phyloP scores from a whole-genome alignment of 2,888 invertebrate species.

The Orthosia gracilis region DNA sequence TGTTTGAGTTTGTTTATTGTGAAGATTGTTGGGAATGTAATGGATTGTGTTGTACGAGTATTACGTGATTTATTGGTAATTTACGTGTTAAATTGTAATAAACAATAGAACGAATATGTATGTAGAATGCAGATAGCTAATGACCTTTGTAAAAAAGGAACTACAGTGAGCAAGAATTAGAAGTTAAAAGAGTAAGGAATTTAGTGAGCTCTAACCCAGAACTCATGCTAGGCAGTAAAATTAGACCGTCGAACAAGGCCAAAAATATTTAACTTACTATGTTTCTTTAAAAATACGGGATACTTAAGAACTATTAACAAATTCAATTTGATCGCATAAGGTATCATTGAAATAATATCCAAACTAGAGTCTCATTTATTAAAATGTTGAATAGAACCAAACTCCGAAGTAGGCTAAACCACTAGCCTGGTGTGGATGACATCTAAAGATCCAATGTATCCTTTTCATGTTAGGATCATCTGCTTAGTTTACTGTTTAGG shows the following conservation, averaged over 20 bases:
- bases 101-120: background rate
- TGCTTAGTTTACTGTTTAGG: conserved; percentile 4
- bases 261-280: too few relatives aligned
- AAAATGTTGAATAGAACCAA: background rate
- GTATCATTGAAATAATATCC: background rate
- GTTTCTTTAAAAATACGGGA: too few relatives aligned
- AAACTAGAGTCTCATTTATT: background rate
- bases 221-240: too few relatives aligned
- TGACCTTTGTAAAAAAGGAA: too few relatives aligned
- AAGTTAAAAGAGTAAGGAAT: too few relatives aligned
- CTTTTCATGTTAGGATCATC: conserved; percentile 33
- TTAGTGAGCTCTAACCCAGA: too few relatives aligned
- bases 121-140: too few relatives aligned
- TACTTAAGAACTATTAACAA: too few relatives aligned
- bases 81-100: background rate
- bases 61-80: background rate
- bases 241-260: too few relatives aligned
- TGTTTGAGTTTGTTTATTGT: conserved; percentile 44
- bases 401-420: background rate
- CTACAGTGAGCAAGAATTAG: too few relatives aligned
- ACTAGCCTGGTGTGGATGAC: conserved; percentile 5
- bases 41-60: conserved; percentile 16
- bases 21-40: conserved; percentile 23
- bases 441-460: conserved; percentile 9
- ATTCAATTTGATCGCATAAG: too few relatives aligned